Evolutionary conservation across 2,113 vertebrate species (phyloP).

Genomic region (Galemys pyrenaicus): DNA sequence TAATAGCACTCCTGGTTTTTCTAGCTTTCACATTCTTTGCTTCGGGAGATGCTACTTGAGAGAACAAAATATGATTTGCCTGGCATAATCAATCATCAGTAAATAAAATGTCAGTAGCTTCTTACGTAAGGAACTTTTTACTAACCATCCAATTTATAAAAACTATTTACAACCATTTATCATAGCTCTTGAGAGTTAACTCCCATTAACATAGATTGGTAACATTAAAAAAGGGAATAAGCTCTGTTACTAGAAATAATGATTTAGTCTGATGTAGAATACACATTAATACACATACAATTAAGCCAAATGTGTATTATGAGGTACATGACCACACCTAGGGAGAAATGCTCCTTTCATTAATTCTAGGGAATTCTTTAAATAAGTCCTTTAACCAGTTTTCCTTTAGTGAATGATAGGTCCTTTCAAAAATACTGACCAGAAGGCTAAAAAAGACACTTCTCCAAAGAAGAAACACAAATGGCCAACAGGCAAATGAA

Average conservation of each 20-base stretch:
- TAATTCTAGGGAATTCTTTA: constrained; percentile 2
- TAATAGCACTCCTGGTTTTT: neutral
- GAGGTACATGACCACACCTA: neutral
- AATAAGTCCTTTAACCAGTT: neutral
- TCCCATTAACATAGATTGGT: neutral
- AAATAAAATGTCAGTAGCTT: constrained; percentile 11
- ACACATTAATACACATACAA: neutral
- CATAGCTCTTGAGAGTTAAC: neutral
- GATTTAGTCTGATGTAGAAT: constrained; percentile 25
- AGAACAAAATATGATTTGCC: neutral
- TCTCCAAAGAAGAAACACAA: no score
- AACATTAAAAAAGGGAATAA: constrained; percentile 23
- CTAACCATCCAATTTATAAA: neutral
- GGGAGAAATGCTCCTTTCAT: neutral
- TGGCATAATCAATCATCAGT: neutral
- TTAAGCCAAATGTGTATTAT: neutral
- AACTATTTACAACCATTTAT: neutral
- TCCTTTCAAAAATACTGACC: constrained; percentile 27
- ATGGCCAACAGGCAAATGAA: no score
- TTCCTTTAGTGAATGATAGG: constrained; percentile 45
- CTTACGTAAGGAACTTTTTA: neutral
- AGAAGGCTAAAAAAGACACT: no score
- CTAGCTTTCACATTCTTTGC: neutral
- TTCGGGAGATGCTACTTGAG: neutral
- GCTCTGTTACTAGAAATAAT: neutral